Evolutionary conservation across 2,113 vertebrate species (phyloP), one percentile per base, ranked within the genome.

Genomic region (Setophaga kirtlandii): DNA sequence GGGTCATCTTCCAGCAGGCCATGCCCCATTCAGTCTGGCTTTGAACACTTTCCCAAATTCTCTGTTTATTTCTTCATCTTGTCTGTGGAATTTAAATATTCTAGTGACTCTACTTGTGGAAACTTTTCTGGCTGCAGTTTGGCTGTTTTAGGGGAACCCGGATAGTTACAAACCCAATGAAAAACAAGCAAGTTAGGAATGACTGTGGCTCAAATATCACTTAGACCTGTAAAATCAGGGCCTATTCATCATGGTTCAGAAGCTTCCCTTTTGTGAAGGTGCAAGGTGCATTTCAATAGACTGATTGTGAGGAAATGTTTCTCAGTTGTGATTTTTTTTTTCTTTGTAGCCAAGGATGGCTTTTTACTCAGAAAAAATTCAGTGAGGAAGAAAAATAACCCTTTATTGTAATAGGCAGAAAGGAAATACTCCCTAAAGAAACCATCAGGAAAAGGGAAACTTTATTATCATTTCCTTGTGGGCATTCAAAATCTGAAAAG

Each of bases 141-240:
- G 9, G 7, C 30, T 89, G 19, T 60, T 87, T 90, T 53, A 27
- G 16, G 39, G 19, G 33, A 67, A 70, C 23, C 30, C 39, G 46
- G 10, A 16, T 59, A 44, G 37, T 21, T 60, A 37, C 11, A 91
- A 31, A 23, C 13, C 10, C 37, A 28, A 15, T 16, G 42, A 58
- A 91, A 93, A 94, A 46, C 33, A 93, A 90, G 67, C 23, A 91
- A 83, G 23, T 31, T 82, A n/a, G 12, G n/a, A 85, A 65, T 15
- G 41, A 56, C 53, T 60, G 15, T 53, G n/a, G 22, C 33, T 90
- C 65, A 82, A 53, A 89, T 87, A 76, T 82, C 49, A 60, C 53
- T 81, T 53, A 68, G 28, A 75, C 58, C 62, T 89, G 58, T 14
- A 87, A 96, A 94, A 96, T 89, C 89, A 95, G 91, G 70, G 35